These are phyloP conservation scores for Parnassius orleans DNA, from an alignment of 2,888 invertebrate species.

Conservation along the genomic window DNA sequence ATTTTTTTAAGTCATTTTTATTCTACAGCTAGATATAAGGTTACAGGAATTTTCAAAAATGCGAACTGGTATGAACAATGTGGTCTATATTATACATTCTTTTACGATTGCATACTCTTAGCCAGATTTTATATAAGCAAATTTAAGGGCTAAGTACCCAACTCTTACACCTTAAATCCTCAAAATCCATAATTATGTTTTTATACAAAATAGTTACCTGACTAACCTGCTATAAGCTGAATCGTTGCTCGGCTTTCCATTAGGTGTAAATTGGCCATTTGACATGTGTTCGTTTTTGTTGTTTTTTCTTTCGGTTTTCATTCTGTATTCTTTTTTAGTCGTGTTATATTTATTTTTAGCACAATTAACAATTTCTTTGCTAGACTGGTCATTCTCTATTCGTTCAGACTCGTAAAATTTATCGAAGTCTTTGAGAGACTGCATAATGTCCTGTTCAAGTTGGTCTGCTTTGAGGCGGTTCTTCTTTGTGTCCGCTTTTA, in stretches of 20 bases:
- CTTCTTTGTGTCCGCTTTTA: conserved; percentile 59
- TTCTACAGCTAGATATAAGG: no score
- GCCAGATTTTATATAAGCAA: no score
- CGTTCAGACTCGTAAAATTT: conserved; percentile 71
- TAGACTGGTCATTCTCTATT: conserved; percentile 49
- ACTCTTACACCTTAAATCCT: no score
- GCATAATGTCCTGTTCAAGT: conserved; percentile 74
- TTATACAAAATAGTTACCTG: conserved; percentile 50
- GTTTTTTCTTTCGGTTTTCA: conserved; percentile 57
- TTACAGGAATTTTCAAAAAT: no score
- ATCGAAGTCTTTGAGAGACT: conserved; percentile 75
- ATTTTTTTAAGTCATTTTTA: no score
- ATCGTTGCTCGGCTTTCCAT: conserved; percentile 78
- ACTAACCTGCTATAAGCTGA: conserved; percentile 93
- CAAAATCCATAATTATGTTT: background rate
- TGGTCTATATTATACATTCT: no score
- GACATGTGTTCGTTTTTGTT: conserved; percentile 54
- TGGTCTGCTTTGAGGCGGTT: conserved; percentile 71
- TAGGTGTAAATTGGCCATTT: conserved; percentile 67
- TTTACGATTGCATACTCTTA: no score
- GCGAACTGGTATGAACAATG: no score
- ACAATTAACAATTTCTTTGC: conserved; percentile 49
- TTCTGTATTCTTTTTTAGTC: conserved; percentile 52
- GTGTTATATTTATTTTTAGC: conserved; percentile 47
- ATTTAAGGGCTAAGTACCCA: no score